Percentiles rank a stretch among this genome's conserved stretches.
Evolutionary conservation across 1,140 invertebrate genomes (phyloP).

Genomic region (Euura saliciscinereae): DNA sequence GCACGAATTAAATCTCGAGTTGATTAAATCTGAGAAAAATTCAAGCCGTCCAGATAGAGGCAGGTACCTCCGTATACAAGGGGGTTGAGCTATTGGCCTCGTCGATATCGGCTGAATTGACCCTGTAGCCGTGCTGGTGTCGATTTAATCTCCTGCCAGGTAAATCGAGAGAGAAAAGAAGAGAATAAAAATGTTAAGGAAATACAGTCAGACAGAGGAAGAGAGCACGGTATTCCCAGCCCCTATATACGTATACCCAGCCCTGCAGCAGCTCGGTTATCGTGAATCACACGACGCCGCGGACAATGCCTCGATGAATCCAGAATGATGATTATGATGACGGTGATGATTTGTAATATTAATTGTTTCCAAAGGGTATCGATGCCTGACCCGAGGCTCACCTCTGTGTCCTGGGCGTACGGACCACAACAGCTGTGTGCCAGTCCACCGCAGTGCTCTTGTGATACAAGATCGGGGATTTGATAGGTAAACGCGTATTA

Average conservation of each 20-base stretch:
- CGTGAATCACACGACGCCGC: background rate
- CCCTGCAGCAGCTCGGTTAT: background rate
- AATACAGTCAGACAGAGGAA: background rate
- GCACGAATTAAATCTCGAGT: background rate
- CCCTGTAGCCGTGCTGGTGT: background rate
- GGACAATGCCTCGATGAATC: slow-evolving; percentile 4
- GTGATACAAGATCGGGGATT: too few species aligned
- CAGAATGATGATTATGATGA: slow-evolving; percentile 13
- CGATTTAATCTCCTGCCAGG: background rate
- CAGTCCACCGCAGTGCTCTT: too few species aligned
- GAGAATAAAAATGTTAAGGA: background rate
- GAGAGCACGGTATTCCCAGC: background rate
- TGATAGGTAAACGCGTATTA: too few species aligned
- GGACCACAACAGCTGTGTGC: too few species aligned
- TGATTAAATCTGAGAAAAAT: background rate
- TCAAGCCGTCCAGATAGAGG: too few species aligned
- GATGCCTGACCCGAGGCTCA: background rate
- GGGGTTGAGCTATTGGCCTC: background rate
- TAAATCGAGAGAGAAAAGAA: background rate
- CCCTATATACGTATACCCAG: background rate
- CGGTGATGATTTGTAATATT: slow-evolving; percentile 14
- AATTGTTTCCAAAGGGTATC: slow-evolving; percentile 17
- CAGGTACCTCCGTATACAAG: too few species aligned
- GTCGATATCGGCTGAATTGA: slow-evolving; percentile 1
- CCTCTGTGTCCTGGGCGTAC: background rate